Evolutionary conservation across 2,888 invertebrate genomes (phyloP), one percentile per base, ranked within the genome.

Genomic region (Suillia variegata): DNA sequence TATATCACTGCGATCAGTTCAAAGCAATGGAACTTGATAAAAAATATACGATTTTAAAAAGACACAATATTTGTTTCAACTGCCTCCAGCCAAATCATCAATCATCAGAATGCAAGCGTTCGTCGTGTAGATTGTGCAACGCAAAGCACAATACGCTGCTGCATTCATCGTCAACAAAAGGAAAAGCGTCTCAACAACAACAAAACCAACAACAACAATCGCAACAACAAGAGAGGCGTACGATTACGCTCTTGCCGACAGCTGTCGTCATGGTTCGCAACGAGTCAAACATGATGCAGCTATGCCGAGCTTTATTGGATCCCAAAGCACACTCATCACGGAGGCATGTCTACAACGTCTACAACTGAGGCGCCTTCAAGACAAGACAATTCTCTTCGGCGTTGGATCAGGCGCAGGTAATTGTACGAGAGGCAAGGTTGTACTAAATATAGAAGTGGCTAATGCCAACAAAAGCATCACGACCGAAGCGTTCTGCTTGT

Each of bases 341-440:
- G 59, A 63, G 20, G 56, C 57, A 20, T 65, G 62, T 34, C 55
- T 31, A 10, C 63, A 65, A 33, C 38, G 63, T 4, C 38, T 63
- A 18, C 20, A 47, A 13, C 22, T 65, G 8, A 59, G 48, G 24
- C 48, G 61, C 17, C 8, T 6, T 8, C 42, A 38, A 21, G 62
- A 65, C 20, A 59, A 58, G 2, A 63, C 58, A 4, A 4, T 58
- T 15, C 20, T 63, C 12, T 54, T 57, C 45, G 65, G 63, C 17
- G 55, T 63, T 15, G 61, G 65, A 15, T 17, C 26, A 15, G 24
- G 10, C 15, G 54, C 34, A 20, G 31, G 52, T 1, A 62, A 31
- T 34, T 38, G 21, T 15, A 56, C 62, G 8, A 48, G 20, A 20
- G 62, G 62, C 38, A 59, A 57, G n/a, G n/a, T n/a, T n/a, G n/a